phyloP scores from a whole-genome alignment of 2,113 vertebrate genomes.

The Motacilla tschutschensis region DNA sequence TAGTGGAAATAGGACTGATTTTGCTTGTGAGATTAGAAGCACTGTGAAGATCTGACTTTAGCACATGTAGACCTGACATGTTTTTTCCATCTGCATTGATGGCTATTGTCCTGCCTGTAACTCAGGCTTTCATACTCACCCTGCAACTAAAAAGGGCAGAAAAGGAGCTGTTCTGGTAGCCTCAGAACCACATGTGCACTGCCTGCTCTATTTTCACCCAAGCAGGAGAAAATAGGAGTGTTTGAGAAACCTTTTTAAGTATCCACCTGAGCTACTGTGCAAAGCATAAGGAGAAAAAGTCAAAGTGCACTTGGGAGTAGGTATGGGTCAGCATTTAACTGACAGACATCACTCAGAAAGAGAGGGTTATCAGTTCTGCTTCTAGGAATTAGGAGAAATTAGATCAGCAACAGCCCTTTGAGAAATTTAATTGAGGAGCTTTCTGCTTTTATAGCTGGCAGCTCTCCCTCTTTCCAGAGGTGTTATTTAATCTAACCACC shows the following conservation, averaged over 20 bases:
- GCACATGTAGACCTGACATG: background rate
- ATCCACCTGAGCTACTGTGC: background rate
- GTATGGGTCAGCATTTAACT: background rate
- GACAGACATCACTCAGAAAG: background rate
- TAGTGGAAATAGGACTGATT: background rate
- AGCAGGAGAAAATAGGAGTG: background rate
- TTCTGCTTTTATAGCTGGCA: slow-evolving; percentile 28
- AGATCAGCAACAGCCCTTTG: background rate
- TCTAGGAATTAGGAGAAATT: slow-evolving; percentile 5
- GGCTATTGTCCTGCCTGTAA: background rate
- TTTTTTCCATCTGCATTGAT: background rate
- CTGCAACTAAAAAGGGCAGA: background rate
- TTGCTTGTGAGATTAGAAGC: background rate
- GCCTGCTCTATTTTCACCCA: background rate
- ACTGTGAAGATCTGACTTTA: background rate
- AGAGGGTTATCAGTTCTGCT: background rate
- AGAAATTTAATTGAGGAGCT: background rate
- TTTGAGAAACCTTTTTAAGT: background rate
- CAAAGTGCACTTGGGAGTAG: background rate
- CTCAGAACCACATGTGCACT: background rate
- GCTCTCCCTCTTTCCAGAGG: slow-evolving; percentile 23
- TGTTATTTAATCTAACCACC: slow-evolving; percentile 43
- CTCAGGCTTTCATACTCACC: background rate
- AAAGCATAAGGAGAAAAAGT: background rate
- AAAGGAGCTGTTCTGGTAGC: background rate